phyloP scores from a whole-genome alignment of 2,797 vertebrate species.

The Periparus ater region DNA sequence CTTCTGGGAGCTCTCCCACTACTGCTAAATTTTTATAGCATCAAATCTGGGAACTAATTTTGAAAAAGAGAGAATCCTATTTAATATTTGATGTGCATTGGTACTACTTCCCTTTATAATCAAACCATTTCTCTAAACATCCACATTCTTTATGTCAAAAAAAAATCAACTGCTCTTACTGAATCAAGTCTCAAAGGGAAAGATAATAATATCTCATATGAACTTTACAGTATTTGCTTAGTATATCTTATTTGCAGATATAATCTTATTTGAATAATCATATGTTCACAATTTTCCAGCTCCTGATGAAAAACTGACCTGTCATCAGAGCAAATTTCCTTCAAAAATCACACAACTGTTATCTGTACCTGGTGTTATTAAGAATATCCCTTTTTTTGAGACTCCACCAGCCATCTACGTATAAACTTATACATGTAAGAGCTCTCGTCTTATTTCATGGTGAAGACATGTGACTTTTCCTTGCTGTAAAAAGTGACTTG shows the following conservation, averaged over 20 bases:
- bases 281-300: slow-evolving; percentile 37
- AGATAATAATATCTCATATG: not conserved
- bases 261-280: slow-evolving; percentile 45
- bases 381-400: not conserved
- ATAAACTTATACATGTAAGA: not conserved
- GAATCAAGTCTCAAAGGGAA: not conserved
- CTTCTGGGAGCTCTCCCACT: slow-evolving; percentile 34
- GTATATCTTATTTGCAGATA: slow-evolving; percentile 37
- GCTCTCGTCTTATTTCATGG: not conserved
- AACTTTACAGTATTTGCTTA: slow-evolving; percentile 27
- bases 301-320: slow-evolving; percentile 46
- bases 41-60: slow-evolving; percentile 14
- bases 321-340: slow-evolving; percentile 34
- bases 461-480: not conserved
- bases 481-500: not conserved
- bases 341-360: not conserved
- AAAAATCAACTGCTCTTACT: not conserved
- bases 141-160: not conserved
- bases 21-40: slow-evolving; percentile 1
- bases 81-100: slow-evolving; percentile 32
- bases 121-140: slow-evolving; percentile 11
- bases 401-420: not conserved
- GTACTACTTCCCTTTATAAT: not conserved
- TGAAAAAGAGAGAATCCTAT: slow-evolving; percentile 32
- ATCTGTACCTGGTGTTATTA: not conserved